These are phyloP conservation scores for Stictonetta naevosa DNA, from an alignment of 2,113 vertebrate genomes.

Conservation along the genomic window DNA sequence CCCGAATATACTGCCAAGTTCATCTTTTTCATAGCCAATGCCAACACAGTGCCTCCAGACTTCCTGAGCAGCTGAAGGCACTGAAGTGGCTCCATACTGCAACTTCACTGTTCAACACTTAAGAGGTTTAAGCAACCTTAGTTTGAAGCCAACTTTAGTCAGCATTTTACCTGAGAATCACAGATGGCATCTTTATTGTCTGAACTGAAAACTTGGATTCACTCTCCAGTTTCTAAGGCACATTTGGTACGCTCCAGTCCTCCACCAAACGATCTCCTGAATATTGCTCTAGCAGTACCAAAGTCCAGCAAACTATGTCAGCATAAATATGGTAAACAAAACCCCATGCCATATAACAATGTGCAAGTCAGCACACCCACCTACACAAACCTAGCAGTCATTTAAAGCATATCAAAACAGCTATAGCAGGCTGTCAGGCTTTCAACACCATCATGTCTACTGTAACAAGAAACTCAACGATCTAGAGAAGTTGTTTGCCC, in stretches of 20 bases:
- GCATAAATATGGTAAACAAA: not conserved
- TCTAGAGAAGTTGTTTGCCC: not conserved
- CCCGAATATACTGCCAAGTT: not conserved
- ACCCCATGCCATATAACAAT: not conserved
- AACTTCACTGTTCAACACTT: rapidly evolving
- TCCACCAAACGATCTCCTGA: not conserved
- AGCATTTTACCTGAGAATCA: not conserved
- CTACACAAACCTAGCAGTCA: not conserved
- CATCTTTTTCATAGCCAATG: not conserved
- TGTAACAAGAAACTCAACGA: not conserved
- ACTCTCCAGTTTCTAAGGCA: not conserved
- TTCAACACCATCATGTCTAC: not conserved
- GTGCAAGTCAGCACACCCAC: not conserved
- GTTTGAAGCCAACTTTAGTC: not conserved
- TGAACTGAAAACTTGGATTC: not conserved
- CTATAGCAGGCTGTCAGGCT: not conserved
- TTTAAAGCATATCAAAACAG: not conserved
- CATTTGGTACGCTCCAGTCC: not conserved
- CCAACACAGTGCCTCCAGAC: not conserved
- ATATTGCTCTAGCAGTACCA: rapidly evolving
- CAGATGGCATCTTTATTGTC: not conserved
- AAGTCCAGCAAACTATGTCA: not conserved
- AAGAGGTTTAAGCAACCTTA: not conserved
- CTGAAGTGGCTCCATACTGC: not conserved
- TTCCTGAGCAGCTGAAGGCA: not conserved